Base-by-base conservation (phyloP, 1,140 invertebrate species). In the Chymomyza costata region DNA sequence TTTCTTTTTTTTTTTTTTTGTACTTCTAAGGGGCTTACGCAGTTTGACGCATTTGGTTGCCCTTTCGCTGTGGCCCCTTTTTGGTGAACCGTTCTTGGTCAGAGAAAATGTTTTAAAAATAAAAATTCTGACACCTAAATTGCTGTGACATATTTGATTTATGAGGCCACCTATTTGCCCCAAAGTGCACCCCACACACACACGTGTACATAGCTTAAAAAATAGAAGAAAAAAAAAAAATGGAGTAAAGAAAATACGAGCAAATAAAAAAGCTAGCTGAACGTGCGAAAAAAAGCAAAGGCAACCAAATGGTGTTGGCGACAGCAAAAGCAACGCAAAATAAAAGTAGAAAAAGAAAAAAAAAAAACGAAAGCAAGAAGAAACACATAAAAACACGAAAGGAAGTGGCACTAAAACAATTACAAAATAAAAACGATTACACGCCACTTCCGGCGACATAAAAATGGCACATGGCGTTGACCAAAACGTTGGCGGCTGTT, bases 351-450 rank as follows among this genome's bases (percentile, higher is more conserved):
- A 59, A 56, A 57, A 37, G 65, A 44, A 52, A 43, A 2, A 11
- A 51, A 35, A 21, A 19, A 30, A 35, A 37, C 58, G 44, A 48
- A 59, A 62, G 16, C 38, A 49, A 18, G 41, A 64, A 39, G 54
- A 37, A 65, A 50, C 64, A 81, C 64, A 81, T 73, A 80, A 80
- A 80, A 78, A 80, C 71, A 78, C 66, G 71, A 78, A 73, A 64
- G 73, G 73, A 80, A 80, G 73, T 80, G 73, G 59, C 73, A 80
- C 73, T 80, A 80, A 80, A 80, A 80, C 73, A 80, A 80, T 80
- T 80, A 80, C 73, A 80, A 80, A 80, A 80, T 80, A 80, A 80
- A 80, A 80, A 80, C 73, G 73, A 80, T 80, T 80, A 80, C 73
- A 80, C 68, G 73, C 73, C 73, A 80, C 73, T 80, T 80, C 73